phyloP scores from a whole-genome alignment of 2,888 invertebrate species.

The Spodoptera exigua region DNA sequence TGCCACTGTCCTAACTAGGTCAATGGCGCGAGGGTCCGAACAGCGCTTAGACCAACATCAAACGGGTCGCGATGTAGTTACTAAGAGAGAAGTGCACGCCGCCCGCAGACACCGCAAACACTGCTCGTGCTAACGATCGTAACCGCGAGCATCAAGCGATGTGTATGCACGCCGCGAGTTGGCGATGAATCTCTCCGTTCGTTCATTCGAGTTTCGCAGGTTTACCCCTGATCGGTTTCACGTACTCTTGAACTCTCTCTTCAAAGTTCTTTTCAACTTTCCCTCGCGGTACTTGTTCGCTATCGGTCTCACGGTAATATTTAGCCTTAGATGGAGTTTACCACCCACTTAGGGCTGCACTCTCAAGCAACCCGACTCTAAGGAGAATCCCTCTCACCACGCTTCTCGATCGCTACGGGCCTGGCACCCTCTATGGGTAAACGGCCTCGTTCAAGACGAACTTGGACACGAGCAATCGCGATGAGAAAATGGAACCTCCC shows the following conservation, averaged over 20 bases:
- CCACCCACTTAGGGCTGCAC: slow-evolving; percentile 90
- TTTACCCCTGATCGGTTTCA: slow-evolving; percentile 88
- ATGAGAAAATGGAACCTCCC: slow-evolving; percentile 78
- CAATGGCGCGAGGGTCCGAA: slow-evolving; percentile 57
- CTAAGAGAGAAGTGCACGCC: slow-evolving; percentile 76
- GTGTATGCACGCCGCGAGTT: slow-evolving; percentile 63
- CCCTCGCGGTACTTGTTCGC: slow-evolving; percentile 92
- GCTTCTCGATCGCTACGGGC: slow-evolving; percentile 80
- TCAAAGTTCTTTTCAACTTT: slow-evolving; percentile 93
- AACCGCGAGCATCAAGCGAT: slow-evolving; percentile 45
- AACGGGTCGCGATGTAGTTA: slow-evolving; percentile 88
- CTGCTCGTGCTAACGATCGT: slow-evolving; percentile 60
- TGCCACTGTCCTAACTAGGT: slow-evolving; percentile 5
- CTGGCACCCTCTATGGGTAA: slow-evolving; percentile 87
- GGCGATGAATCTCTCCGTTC: slow-evolving; percentile 79
- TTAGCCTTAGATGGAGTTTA: slow-evolving; percentile 90
- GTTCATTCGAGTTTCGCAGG: slow-evolving; percentile 89
- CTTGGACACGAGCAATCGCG: slow-evolving; percentile 74
- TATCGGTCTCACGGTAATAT: slow-evolving; percentile 91
- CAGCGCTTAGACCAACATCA: slow-evolving; percentile 78
- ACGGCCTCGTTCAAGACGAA: slow-evolving; percentile 86
- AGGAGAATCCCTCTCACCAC: slow-evolving; percentile 67
- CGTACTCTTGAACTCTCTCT: slow-evolving; percentile 88
- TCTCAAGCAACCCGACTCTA: slow-evolving; percentile 89
- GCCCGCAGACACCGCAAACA: slow-evolving; percentile 65